A percentile compares a stretch with the other conserved stretches of the same genome.
phyloP scores from a whole-genome alignment of 2,113 vertebrate species.

The Anser cygnoides region DNA sequence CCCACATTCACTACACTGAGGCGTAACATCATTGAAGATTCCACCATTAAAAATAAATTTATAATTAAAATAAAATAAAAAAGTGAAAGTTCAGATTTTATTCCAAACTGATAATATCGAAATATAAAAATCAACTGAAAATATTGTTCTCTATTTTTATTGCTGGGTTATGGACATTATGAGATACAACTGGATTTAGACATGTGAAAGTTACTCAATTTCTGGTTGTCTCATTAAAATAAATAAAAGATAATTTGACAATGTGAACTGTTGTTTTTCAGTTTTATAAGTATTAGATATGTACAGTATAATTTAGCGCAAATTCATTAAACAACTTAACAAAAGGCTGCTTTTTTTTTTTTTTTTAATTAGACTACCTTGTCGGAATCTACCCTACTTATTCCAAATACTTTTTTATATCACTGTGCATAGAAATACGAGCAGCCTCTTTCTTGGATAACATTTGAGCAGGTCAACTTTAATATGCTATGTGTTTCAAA shows the following conservation, averaged over 20 bases:
- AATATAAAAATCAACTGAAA: not conserved
- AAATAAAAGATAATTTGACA: not conserved
- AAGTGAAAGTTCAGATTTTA: not conserved
- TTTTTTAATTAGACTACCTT: no score
- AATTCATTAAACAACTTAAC: not conserved
- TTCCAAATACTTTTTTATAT: not conserved
- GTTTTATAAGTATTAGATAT: not conserved
- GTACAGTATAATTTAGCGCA: not conserved
- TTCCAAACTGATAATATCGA: not conserved
- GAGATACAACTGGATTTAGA: not conserved
- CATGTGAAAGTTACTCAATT: not conserved
- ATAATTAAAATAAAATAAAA: no score
- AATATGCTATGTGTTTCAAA: rapidly evolving
- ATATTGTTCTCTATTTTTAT: not conserved
- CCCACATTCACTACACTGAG: not conserved
- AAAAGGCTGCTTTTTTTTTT: not conserved
- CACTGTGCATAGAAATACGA: not conserved
- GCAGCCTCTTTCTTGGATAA: not conserved
- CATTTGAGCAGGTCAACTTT: not conserved
- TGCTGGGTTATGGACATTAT: not conserved
- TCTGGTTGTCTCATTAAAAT: not conserved
- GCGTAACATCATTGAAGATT: not conserved
- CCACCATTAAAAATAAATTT: not conserved
- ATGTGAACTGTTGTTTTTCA: not conserved
- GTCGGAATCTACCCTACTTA: not conserved